Conservation (phyloP, 2,113 vertebrate species). For the Pithys albifrons region DNA sequence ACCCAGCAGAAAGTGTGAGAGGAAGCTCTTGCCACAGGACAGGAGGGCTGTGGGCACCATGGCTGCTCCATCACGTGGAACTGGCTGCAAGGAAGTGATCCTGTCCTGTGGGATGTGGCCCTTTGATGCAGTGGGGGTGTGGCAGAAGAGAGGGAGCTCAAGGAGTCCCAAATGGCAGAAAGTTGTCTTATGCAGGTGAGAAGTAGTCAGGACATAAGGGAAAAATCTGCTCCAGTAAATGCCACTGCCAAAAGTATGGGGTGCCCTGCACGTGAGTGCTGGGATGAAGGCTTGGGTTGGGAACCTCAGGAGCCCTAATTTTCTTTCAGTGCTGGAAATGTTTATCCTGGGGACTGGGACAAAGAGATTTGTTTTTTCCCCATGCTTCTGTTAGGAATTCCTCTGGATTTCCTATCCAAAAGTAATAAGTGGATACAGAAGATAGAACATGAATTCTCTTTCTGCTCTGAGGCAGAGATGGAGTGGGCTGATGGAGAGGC, state of each 20-base stretch:
- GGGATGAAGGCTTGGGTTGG: rapidly evolving
- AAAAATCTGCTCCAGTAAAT: background rate
- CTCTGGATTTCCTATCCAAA: conserved; percentile 34
- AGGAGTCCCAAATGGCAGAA: background rate
- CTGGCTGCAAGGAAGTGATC: background rate
- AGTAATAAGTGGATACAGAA: background rate
- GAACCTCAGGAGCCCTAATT: background rate
- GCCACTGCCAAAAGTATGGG: background rate
- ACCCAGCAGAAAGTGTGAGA: background rate
- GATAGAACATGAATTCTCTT: background rate
- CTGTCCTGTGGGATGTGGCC: background rate
- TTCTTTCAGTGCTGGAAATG: background rate
- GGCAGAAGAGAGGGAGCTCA: background rate
- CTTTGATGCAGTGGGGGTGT: rapidly evolving
- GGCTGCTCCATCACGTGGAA: rapidly evolving
- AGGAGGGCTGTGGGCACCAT: background rate
- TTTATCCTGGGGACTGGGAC: background rate
- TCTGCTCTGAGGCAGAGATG: background rate
- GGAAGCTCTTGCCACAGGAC: background rate
- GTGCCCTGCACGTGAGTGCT: background rate
- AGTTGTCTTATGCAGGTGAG: background rate
- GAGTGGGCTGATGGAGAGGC: background rate
- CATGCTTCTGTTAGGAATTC: conserved; percentile 8
- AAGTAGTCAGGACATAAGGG: rapidly evolving
- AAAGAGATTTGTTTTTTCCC: background rate